These are phyloP conservation scores for Nasonia giraulti DNA, from an alignment of 1,140 invertebrate species.

Conservation along the genomic window DNA sequence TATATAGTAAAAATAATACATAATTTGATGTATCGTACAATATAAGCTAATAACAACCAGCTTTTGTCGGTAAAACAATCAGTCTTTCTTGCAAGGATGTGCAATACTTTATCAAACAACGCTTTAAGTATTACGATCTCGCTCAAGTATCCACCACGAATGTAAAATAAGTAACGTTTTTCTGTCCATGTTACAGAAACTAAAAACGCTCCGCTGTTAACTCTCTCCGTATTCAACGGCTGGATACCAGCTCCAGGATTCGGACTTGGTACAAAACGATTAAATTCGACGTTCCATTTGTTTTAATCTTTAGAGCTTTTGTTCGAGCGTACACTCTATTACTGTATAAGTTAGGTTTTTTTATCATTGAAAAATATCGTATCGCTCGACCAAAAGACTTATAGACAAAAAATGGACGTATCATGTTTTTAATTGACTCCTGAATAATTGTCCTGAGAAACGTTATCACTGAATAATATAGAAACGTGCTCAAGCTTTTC, in stretches of 20 bases:
- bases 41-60: constrained; percentile 18
- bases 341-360: not conserved
- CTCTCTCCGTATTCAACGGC: not conserved
- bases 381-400: not conserved
- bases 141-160: not conserved
- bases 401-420: not conserved
- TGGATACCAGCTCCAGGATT: constrained; percentile 46
- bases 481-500: constrained; percentile 6
- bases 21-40: constrained; percentile 37
- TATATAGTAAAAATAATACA: constrained; percentile 42
- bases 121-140: constrained; percentile 25
- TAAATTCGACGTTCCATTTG: not conserved
- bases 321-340: not conserved
- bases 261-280: not conserved
- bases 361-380: not conserved
- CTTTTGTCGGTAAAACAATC: constrained; percentile 52
- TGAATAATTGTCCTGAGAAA: not conserved
- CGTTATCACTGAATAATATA: not conserved
- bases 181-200: not conserved
- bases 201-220: constrained; percentile 16
- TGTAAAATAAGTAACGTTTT: constrained; percentile 18
- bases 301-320: not conserved
- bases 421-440: constrained; percentile 22
- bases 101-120: constrained; percentile 38
- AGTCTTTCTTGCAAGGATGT: constrained; percentile 52